Evolutionary conservation across 2,888 invertebrate species (phyloP).

Genomic region (Macrophya alboannulata): DNA sequence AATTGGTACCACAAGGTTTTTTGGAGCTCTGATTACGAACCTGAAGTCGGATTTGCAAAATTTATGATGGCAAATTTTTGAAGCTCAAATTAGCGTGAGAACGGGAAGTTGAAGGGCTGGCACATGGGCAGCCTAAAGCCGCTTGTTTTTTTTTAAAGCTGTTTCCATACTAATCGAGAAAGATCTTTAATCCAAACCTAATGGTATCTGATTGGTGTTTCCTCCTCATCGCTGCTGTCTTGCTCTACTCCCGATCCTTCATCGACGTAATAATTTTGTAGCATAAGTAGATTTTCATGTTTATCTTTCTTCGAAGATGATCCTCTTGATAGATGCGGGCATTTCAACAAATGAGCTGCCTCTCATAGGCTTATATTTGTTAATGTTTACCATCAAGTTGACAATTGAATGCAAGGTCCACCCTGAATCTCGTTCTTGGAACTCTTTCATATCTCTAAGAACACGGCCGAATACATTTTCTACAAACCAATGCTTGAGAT

Average conservation of each 20-base stretch:
- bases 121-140: too few species aligned
- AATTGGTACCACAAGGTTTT: too few species aligned
- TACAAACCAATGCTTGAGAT: too few species aligned
- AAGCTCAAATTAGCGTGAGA: too few species aligned
- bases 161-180: neutral
- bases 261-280: constrained; percentile 50
- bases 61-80: too few species aligned
- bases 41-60: too few species aligned
- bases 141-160: neutral
- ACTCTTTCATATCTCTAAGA: constrained; percentile 64
- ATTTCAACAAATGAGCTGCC: constrained; percentile 65
- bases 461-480: constrained; percentile 62
- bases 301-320: constrained; percentile 48
- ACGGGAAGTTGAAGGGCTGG: too few species aligned
- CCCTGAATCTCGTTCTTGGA: constrained; percentile 66
- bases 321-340: neutral
- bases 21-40: too few species aligned
- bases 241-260: constrained; percentile 20
- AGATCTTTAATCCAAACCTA: neutral
- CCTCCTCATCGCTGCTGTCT: neutral
- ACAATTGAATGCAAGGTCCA: constrained; percentile 63
- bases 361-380: constrained; percentile 64
- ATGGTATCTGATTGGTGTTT: neutral
- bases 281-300: constrained; percentile 56
- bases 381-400: constrained; percentile 65